Evolutionary conservation across 2,888 invertebrate species (phyloP).

Genomic region (Phlogophora meticulosa): DNA sequence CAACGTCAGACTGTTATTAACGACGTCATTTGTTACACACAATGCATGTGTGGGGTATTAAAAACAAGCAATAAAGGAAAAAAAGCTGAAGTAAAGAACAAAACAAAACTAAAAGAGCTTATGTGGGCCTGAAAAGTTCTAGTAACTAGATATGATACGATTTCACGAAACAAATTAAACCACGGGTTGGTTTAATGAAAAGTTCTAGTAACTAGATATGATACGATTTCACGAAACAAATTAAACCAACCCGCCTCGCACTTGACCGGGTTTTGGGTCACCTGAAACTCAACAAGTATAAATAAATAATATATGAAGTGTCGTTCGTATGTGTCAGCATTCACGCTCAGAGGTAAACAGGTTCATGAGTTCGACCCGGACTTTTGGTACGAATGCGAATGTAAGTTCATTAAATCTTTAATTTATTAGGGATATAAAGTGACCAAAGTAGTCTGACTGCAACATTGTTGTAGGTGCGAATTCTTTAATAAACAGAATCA

Average conservation of each 20-base stretch:
- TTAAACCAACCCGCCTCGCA: not conserved
- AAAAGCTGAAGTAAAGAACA: not conserved
- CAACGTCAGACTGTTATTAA: conserved; percentile 33
- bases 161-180: conserved; percentile 15
- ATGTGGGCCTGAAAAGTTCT: not conserved
- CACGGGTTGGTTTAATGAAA: too few species aligned
- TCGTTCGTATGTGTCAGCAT: conserved; percentile 51
- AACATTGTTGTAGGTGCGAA: not conserved
- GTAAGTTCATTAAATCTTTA: conserved; percentile 16
- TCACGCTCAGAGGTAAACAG: conserved; percentile 50
- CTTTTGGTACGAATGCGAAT: conserved; percentile 19
- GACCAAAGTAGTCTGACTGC: not conserved
- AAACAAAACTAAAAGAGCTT: not conserved
- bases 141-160: too few species aligned
- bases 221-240: conserved; percentile 21
- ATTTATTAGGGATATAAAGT: conserved; percentile 21
- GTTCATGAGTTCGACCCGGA: conserved; percentile 37
- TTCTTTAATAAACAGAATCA: conserved; percentile 5
- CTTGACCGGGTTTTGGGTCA: conserved; percentile 12
- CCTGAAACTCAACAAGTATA: conserved; percentile 45
- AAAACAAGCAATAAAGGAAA: conserved; percentile 5
- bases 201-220: too few species aligned
- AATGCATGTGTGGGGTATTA: conserved; percentile 27
- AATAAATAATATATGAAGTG: conserved; percentile 35
- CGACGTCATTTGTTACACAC: conserved; percentile 31